Evolutionary conservation across 2,888 invertebrate genomes (phyloP).

Genomic region (Branchellion lobata): DNA sequence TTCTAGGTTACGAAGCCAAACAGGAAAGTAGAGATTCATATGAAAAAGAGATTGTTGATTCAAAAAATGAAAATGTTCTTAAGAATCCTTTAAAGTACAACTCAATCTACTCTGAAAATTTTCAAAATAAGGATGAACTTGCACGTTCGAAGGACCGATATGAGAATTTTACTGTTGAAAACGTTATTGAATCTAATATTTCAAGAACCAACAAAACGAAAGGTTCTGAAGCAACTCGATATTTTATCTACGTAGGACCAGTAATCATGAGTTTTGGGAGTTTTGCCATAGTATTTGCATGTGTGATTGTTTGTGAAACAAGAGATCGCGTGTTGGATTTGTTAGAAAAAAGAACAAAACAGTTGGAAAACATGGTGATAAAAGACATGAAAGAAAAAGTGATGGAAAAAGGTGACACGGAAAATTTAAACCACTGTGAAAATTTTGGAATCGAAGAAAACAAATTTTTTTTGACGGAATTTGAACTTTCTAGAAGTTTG

Average conservation of each 20-base stretch:
- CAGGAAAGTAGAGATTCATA: neutral
- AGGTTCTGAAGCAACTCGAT: conserved; percentile 22
- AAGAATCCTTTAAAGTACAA: neutral
- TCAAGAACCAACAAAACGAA: neutral
- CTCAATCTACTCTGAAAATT: neutral
- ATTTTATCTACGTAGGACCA: conserved; percentile 88
- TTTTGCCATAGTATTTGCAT: conserved; percentile 93
- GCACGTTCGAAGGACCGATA: too few relatives aligned
- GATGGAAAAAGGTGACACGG: neutral
- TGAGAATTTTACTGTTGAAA: too few relatives aligned
- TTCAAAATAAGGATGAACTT: too few relatives aligned
- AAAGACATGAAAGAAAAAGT: neutral
- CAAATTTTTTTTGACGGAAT: too few relatives aligned
- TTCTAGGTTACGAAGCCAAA: conserved; percentile 42
- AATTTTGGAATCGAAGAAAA: neutral
- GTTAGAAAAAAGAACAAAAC: conserved; percentile 67
- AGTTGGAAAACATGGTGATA: conserved; percentile 18
- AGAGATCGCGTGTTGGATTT: conserved; percentile 88
- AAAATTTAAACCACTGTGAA: neutral
- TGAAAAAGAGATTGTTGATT: neutral
- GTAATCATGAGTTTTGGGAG: conserved; percentile 96
- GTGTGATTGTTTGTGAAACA: conserved; percentile 97
- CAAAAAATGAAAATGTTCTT: neutral
- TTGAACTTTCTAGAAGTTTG: neutral
- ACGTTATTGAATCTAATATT: too few relatives aligned